Base-by-base conservation (phyloP, 2,797 vertebrate genomes). In the Geotrypetes seraphini region DNA sequence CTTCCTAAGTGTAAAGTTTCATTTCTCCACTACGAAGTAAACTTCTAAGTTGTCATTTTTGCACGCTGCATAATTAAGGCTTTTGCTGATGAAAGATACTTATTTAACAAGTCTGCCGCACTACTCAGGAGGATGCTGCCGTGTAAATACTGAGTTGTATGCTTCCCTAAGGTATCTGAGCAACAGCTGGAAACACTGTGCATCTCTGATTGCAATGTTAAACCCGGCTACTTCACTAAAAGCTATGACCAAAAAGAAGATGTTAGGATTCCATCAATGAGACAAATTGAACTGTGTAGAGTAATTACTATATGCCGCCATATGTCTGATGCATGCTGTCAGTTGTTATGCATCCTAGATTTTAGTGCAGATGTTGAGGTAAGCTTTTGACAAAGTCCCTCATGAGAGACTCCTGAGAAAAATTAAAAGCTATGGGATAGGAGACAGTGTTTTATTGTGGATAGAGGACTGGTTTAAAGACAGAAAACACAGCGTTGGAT, bases 231-330 rank as follows among this genome's bases (percentile, higher is more conserved):
- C 0, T 1, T 12, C 19, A 26, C 5, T 11, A 39, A 8, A 33
- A 12, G 16, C 3, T 16, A 3, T 16, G 46, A 47, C 26, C 18
- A 41, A 17, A 10, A 36, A 12, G 5, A 3, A 29, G 5, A 10
- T 2, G 5, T 31, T 31, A 33, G 56, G 26, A 57, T 49, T 50
- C 34, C 32, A 37, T 38, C 30, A 28, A 26, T 43, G 43, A 48
- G 57, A 39, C 26, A 45, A 45, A 55, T 26, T 26, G 7, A 51
- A 60, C 61, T 50, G 45, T 32, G 43, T 11, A 33, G 3, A 42
- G 9, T 29, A 42, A 40, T 65, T 59, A 53, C 36, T 38, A 57
- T 30, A 40, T 35, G 18, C 8, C 18, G 25, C 27, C 56, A 29
- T 55, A 48, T 15, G 3, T 32, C 56, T 29, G 28, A 22, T 22